Conservation (phyloP, 2,113 vertebrate genomes). For the Vulpes ferrilata region DNA sequence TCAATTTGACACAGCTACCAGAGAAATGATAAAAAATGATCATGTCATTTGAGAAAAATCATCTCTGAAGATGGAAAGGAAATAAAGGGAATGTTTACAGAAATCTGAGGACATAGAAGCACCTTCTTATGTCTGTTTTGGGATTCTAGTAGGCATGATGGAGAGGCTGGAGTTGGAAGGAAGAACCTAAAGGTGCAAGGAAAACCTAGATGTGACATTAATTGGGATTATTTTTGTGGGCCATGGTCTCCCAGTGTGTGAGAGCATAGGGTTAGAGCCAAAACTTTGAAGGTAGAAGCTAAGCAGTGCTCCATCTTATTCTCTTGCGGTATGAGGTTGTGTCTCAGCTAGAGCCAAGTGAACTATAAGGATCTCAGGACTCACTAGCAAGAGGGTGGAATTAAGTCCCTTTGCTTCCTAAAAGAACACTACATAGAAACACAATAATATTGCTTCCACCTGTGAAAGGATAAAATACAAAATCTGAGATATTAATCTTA, state of each 20-base stretch:
- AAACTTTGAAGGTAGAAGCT: not conserved
- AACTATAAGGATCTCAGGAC: not conserved
- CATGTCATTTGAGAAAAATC: not conserved
- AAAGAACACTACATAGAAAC: not conserved
- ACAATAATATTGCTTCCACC: not conserved
- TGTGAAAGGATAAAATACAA: not conserved
- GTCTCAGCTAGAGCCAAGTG: not conserved
- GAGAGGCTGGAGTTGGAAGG: not conserved
- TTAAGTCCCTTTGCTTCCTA: not conserved
- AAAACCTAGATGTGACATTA: not conserved
- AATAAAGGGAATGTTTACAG: not conserved
- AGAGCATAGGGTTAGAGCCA: not conserved
- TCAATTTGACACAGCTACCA: not conserved
- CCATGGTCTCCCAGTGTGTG: too few species aligned
- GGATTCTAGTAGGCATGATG: not conserved
- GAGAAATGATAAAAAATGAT: not conserved
- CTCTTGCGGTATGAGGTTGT: not conserved
- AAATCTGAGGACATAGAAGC: not conserved
- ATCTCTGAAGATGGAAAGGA: not conserved
- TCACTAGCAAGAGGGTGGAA: not conserved
- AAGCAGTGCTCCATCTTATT: not conserved
- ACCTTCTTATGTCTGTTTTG: too few species aligned
- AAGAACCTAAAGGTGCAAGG: not conserved
- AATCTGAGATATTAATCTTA: not conserved
- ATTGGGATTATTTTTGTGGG: not conserved